These are phyloP conservation scores for Rhodinocichla rosea DNA, from an alignment of 2,113 vertebrate genomes.

Conservation along the genomic window DNA sequence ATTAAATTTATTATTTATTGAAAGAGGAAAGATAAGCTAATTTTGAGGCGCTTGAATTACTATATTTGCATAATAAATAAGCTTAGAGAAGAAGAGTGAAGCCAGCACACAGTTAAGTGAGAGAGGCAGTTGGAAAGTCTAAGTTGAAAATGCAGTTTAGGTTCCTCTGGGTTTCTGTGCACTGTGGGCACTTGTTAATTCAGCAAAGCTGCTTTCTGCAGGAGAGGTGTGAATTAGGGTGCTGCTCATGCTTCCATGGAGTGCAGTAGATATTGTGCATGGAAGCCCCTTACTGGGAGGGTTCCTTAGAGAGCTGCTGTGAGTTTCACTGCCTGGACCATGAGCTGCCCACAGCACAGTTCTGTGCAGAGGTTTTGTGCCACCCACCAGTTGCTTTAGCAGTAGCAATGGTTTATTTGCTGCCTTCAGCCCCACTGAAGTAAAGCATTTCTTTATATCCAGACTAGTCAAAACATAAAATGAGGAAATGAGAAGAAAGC, in stretches of 20 bases:
- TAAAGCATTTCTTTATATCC: not conserved
- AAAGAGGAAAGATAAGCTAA: not conserved
- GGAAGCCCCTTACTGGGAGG: not conserved
- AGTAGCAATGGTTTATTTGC: not conserved
- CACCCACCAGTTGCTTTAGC: not conserved
- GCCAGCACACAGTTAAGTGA: fast-evolving
- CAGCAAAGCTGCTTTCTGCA: not conserved
- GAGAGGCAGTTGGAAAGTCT: not conserved
- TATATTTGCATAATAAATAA: not conserved
- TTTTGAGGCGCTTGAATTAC: not conserved
- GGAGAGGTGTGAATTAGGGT: not conserved
- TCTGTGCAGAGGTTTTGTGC: not conserved
- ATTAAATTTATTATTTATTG: not conserved
- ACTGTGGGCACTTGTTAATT: not conserved
- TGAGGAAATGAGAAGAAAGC: not conserved
- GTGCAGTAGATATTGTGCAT: fast-evolving
- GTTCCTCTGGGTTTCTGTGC: not conserved
- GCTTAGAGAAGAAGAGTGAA: not conserved
- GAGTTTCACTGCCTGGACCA: fast-evolving
- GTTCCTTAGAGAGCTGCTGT: not conserved
- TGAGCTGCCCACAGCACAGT: not conserved
- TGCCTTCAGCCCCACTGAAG: not conserved
- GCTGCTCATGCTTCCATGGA: fast-evolving
- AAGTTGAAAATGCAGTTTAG: not conserved
- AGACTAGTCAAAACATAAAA: not conserved